Percentiles rank a stretch among this genome's conserved stretches.
These are phyloP conservation scores for Gadus chalcogrammus DNA, from an alignment of 2,113 vertebrate genomes.

Conservation along the genomic window DNA sequence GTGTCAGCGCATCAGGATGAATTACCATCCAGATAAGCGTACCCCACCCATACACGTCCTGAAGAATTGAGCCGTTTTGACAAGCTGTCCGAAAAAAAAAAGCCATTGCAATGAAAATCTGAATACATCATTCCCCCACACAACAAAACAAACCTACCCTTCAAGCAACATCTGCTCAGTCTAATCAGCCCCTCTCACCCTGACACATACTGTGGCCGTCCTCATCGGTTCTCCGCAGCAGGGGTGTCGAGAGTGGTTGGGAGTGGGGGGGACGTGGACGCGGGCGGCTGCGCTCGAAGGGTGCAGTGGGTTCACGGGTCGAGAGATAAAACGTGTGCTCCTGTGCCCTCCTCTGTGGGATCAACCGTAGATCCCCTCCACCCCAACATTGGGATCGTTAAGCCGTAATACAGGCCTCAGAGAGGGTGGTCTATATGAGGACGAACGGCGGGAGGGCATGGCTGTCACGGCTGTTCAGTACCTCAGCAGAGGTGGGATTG, in stretches of 20 bases:
- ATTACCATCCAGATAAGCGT: too few relatives aligned
- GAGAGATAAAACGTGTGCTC: background rate
- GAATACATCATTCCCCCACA: too few relatives aligned
- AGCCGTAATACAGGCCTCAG: background rate
- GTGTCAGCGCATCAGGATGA: too few relatives aligned
- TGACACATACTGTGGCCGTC: too few relatives aligned
- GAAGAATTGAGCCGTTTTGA: background rate
- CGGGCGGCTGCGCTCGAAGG: background rate
- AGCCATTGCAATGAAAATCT: too few relatives aligned
- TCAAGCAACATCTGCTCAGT: too few relatives aligned
- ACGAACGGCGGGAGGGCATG: background rate
- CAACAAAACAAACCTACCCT: too few relatives aligned
- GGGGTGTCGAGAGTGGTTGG: background rate
- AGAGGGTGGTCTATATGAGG: background rate
- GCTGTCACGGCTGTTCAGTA: background rate
- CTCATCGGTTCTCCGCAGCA: too few relatives aligned
- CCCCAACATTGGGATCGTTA: constrained; percentile 22
- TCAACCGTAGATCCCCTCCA: background rate
- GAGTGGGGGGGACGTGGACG: background rate
- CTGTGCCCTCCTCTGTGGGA: background rate
- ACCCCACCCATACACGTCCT: background rate
- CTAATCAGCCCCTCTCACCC: too few relatives aligned
- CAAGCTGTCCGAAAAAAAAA: background rate
- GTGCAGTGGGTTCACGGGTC: constrained; percentile 7
- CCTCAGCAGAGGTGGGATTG: background rate